These are phyloP conservation scores for Lampris megalopsis DNA, from an alignment of 2,113 vertebrate species.

Conservation along the genomic window DNA sequence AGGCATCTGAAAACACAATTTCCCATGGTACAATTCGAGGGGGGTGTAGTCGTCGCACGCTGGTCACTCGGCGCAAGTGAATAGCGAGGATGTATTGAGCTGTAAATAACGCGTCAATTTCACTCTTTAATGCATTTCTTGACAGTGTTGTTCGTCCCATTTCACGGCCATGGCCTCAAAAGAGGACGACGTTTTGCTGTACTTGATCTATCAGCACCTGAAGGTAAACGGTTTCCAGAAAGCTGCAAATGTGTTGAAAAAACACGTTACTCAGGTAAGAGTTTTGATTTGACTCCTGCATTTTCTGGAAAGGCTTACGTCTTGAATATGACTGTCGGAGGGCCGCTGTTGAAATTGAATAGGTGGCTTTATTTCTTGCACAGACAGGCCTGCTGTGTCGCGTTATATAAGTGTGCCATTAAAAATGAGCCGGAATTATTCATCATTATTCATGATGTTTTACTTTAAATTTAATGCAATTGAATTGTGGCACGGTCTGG, in stretches of 20 bases:
- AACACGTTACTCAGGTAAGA: constrained; percentile 68
- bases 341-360: background rate
- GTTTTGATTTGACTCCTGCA: background rate
- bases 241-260: constrained; percentile 71
- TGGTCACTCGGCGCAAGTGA: constrained; percentile 8
- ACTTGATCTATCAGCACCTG: constrained; percentile 71
- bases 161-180: constrained; percentile 55
- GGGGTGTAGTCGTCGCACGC: constrained; percentile 42
- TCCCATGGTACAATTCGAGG: constrained; percentile 62
- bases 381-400: background rate
- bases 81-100: constrained; percentile 33
- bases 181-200: constrained; percentile 65
- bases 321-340: too few species aligned
- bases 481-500: background rate
- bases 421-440: too few species aligned
- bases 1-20: background rate
- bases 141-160: background rate
- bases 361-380: background rate
- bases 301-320: too few species aligned
- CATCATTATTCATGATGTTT: too few species aligned
- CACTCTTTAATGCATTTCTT: background rate
- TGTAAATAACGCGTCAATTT: constrained; percentile 29
- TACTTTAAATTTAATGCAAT: too few species aligned
- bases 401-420: constrained; percentile 20
- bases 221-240: constrained; percentile 63